Conservation (phyloP, 2,113 vertebrate species). For the Hippoglossus stenolepis region DNA sequence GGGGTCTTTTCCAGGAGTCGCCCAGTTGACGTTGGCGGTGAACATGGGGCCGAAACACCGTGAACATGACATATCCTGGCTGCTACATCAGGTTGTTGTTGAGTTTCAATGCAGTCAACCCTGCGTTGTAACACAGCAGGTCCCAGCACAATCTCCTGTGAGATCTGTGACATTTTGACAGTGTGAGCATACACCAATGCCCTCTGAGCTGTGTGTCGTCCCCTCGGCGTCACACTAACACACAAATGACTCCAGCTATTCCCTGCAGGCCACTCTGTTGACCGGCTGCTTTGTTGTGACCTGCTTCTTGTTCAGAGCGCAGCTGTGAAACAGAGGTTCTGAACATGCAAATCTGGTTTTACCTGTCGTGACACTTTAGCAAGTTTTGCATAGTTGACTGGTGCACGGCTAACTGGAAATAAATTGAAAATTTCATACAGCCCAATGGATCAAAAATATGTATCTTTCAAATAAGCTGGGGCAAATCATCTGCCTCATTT, state of each 20-base stretch:
- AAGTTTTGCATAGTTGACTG: too few relatives aligned
- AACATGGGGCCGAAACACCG: not conserved
- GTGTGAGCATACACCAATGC: constrained; percentile 17
- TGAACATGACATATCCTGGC: not conserved
- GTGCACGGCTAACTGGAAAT: not conserved
- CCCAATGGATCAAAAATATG: not conserved
- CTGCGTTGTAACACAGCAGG: constrained; percentile 3
- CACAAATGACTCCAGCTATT: constrained; percentile 49
- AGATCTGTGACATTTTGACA: constrained; percentile 42
- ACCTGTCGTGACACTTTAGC: not conserved
- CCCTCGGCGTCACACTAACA: constrained; percentile 31
- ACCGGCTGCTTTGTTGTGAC: not conserved
- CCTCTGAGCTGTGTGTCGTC: constrained; percentile 42
- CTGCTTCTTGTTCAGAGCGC: constrained; percentile 22
- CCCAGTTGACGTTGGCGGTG: not conserved
- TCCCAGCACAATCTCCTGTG: constrained; percentile 10
- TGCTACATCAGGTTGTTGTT: constrained; percentile 2
- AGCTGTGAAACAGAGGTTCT: not conserved
- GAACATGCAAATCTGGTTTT: constrained; percentile 31
- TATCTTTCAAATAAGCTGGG: not conserved
- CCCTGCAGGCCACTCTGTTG: constrained; percentile 17
- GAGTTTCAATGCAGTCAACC: constrained; percentile 15
- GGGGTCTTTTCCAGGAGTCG: not conserved
- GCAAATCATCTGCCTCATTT: not conserved
- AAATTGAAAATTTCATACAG: too few relatives aligned